phyloP scores from a whole-genome alignment of 2,797 vertebrate genomes.

The Threskiornis aethiopicus region DNA sequence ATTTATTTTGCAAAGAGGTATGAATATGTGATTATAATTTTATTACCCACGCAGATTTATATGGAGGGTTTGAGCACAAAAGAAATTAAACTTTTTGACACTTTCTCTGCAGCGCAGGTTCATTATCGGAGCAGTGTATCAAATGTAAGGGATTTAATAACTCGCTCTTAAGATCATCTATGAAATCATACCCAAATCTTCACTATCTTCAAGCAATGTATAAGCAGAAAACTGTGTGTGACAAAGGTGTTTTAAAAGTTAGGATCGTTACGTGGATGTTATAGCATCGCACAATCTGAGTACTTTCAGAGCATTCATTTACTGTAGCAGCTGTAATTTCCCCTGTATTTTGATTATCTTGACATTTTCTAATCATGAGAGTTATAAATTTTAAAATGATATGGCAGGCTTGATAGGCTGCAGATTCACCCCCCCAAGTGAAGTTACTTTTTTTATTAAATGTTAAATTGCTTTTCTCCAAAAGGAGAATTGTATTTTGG shows the following conservation, averaged over 20 bases:
- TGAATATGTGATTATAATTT: conserved; percentile 31
- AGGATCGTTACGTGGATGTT: not conserved
- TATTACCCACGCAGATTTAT: conserved; percentile 27
- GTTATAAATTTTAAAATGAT: conserved; percentile 48
- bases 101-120: not conserved
- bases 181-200: conserved; percentile 2
- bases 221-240: not conserved
- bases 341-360: conserved; percentile 62
- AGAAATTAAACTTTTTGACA: conserved; percentile 27
- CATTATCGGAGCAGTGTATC: not conserved
- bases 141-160: conserved; percentile 10
- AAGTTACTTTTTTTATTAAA: conserved; percentile 43
- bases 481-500: not conserved
- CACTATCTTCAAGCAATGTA: not conserved
- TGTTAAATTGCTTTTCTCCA: conserved; percentile 25
- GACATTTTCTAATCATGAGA: conserved; percentile 58
- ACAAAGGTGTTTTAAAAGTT: not conserved
- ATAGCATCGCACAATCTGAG: not conserved
- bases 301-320: conserved; percentile 10
- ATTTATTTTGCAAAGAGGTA: conserved; percentile 35
- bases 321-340: conserved; percentile 45
- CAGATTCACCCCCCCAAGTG: not conserved
- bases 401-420: conserved; percentile 33
- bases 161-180: not conserved
- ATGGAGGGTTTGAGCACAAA: conserved; percentile 4